Evolutionary conservation across 2,888 invertebrate genomes (phyloP), one percentile per base, ranked within the genome.

Genomic region (Andrena praecox): DNA sequence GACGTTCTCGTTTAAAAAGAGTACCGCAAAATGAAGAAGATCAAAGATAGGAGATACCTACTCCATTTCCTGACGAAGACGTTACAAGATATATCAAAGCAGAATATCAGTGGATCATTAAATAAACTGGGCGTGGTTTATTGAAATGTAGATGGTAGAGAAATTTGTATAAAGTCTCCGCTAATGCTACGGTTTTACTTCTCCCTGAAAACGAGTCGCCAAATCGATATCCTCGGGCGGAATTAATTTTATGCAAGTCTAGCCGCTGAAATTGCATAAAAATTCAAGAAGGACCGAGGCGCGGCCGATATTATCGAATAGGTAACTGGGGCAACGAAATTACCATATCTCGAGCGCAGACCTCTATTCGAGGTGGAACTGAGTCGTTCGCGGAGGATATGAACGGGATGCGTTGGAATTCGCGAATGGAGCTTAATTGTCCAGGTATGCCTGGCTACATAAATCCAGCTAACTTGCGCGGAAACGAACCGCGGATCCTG

Each of bases 281-380:
- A 67, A 62, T 77, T 80, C 52, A 50, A 71, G 62, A 42, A 24
- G 60, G 42, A 67, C 67, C 78, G 64, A 69, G 42, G 56, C 52
- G 67, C 42, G 59, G 4, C 68, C 35, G 29, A 29, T 67, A 67
- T 56, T 63, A 63, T 48, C 69, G 20, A 31, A 7, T 42, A 42
- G 42, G 42, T 33, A 80, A 79, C 73, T 73, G 67, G 80, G 69
- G 5, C 69, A 62, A 24, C 73, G 72, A 52, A 80, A 80, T 80
- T 72, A 73, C 72, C 78, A 78, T 78, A 78, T 69, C 68, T 50
- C 24, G 54, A 16, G 33, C 29, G 31, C 68, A 80, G 12, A 59
- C 20, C 66, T 20, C 27, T 60, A 62, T 67, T 54, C 62, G 52
- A 35, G 42, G 48, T 60, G 10, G 8, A 31, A n/a, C n/a, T 35